Base-by-base conservation (phyloP, 2,113 vertebrate species). In the Puma concolor region DNA sequence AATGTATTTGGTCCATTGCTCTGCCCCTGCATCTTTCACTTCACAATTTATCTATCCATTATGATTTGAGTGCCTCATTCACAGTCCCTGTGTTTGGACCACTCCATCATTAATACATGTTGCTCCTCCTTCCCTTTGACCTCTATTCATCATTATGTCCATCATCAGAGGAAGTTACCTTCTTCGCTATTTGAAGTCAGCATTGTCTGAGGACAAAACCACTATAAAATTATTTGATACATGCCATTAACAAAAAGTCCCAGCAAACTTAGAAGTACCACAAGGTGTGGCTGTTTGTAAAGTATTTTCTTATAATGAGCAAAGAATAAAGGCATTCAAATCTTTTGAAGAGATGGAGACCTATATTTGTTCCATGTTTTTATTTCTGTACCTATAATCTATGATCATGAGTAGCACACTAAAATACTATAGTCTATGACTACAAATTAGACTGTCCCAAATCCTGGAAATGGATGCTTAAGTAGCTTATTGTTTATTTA, bases 111-210 rank as follows among this genome's bases (percentile, higher is more conserved):
- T 7, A 29, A 7, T 50, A 69, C 16, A n/a, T 44, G 44, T 52
- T 36, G 27, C 41, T 88, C 63, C 44, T 41, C 16, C 16, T 41
- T 88, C 83, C 52, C n/a, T 25, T 54, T 91, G n/a, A 14, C 31
- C 27, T 88, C 52, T 38, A 19, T 19, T 81, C 64, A 82, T 89
- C 66, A 31, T 66, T 66, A n/a, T 4, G 27, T 66, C 17, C 52
- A 50, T 82, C 83, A 93, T 86, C 29, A 71, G 36, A 79, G 31
- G 57, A 91, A 84, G 81, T 74, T 84, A 60, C 41, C 8, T 88
- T 93, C 76, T 79, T 92, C 48, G 11, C 72, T 94, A 41, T 50
- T 87, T 79, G 69, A 97, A 81, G 36, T 89, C 36, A 64, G 31
- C 63, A 38, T 48, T 81, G 50, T 66, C 52, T 66, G 52, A 92